phyloP scores from a whole-genome alignment of 2,888 invertebrate genomes.

The Andrena trimmerana region DNA sequence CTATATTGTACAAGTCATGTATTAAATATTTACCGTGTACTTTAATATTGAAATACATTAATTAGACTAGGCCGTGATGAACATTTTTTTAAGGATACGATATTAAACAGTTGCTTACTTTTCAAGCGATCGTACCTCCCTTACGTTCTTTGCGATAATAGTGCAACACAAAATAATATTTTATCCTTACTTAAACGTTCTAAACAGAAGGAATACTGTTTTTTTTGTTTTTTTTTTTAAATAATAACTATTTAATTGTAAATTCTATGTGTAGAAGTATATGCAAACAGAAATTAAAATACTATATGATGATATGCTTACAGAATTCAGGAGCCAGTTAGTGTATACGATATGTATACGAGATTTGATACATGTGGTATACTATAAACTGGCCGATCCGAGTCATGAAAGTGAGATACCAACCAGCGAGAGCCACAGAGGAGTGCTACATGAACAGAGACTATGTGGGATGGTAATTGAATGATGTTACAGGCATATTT shows the following conservation, averaged over 20 bases:
- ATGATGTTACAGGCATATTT: slow-evolving; percentile 73
- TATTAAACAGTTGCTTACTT: slow-evolving; percentile 20
- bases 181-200: slow-evolving; percentile 16
- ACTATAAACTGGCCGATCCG: slow-evolving; percentile 76
- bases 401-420: slow-evolving; percentile 77
- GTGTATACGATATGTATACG: slow-evolving; percentile 78
- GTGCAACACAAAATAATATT: slow-evolving; percentile 16
- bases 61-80: slow-evolving; percentile 15
- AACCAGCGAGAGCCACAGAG: slow-evolving; percentile 72
- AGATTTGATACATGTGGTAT: slow-evolving; percentile 76
- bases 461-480: slow-evolving; percentile 76
- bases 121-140: slow-evolving; percentile 16
- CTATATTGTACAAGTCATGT: slow-evolving; percentile 18
- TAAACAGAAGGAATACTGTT: background rate
- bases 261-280: slow-evolving; percentile 39
- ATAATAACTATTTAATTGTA: slow-evolving; percentile 45
- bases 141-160: slow-evolving; percentile 27
- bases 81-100: slow-evolving; percentile 23
- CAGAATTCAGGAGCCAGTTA: slow-evolving; percentile 81
- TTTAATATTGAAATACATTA: slow-evolving; percentile 21
- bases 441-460: slow-evolving; percentile 75
- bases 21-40: slow-evolving; percentile 18
- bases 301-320: slow-evolving; percentile 79
- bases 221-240: background rate
- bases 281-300: slow-evolving; percentile 64